Conservation (phyloP, 2,888 invertebrate species). For the Peribatodes rhomboidaria region DNA sequence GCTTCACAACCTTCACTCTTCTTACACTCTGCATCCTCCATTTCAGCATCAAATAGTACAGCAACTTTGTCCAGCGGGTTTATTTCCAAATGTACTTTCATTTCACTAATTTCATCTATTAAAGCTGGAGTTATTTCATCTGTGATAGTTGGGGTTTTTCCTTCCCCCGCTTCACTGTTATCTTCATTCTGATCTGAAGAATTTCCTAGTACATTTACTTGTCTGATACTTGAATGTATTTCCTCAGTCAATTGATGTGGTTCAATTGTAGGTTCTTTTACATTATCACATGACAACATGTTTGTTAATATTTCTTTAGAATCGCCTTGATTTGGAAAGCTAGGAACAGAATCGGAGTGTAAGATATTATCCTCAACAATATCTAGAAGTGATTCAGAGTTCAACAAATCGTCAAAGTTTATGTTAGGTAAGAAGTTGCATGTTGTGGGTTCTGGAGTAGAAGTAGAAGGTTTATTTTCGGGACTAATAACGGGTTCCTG, state of each 20-base stretch:
- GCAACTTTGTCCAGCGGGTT: slow-evolving; percentile 49
- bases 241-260: background rate
- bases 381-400: background rate
- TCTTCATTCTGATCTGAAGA: background rate
- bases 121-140: background rate
- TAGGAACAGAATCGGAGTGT: background rate
- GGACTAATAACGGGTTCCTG: background rate
- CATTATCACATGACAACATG: background rate
- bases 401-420: background rate
- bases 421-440: slow-evolving; percentile 3
- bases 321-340: background rate
- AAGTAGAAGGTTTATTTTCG: background rate
- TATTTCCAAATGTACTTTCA: slow-evolving; percentile 67
- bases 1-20: slow-evolving; percentile 27
- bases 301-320: background rate
- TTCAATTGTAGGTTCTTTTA: slow-evolving; percentile 5
- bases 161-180: no score
- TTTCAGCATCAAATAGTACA: slow-evolving; percentile 22
- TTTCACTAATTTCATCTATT: slow-evolving; percentile 21
- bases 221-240: background rate
- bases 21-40: slow-evolving; percentile 12
- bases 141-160: no score
- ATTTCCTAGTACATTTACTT: background rate
- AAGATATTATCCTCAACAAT: background rate
- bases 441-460: background rate